phyloP scores from a whole-genome alignment of 2,888 invertebrate species.

The Euproctis similis region DNA sequence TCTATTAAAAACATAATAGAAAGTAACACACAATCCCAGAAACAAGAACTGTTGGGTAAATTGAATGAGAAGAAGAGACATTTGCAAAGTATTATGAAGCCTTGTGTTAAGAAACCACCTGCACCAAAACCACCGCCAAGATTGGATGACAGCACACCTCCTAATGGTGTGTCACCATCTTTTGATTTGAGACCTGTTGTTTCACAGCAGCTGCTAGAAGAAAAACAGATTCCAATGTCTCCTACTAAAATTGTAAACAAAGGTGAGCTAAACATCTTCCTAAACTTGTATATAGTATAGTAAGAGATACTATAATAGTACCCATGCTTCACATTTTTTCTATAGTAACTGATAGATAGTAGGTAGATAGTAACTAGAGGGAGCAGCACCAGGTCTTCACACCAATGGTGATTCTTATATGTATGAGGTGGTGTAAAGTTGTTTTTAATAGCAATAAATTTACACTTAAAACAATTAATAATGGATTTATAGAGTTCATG shows the following conservation, averaged over 20 bases:
- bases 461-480: no score
- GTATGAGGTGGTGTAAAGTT: no score
- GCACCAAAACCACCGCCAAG: constrained; percentile 65
- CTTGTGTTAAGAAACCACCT: constrained; percentile 48
- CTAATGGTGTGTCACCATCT: constrained; percentile 65
- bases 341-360: no score
- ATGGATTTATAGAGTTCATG: no score
- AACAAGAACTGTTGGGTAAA: constrained; percentile 78
- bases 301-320: no score
- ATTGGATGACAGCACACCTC: constrained; percentile 58
- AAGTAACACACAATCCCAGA: constrained; percentile 59
- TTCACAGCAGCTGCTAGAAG: constrained; percentile 66
- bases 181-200: constrained; percentile 65
- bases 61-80: constrained; percentile 80
- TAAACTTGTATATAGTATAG: no score
- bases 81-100: constrained; percentile 59
- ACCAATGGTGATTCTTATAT: no score
- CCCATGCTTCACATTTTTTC: no score
- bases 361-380: no score
- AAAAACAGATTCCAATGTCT: constrained; percentile 44
- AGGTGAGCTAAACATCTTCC: no score
- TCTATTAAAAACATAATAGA: constrained; percentile 78
- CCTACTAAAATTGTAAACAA: constrained; percentile 40
- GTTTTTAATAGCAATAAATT: no score
- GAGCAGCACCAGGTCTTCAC: no score